These are phyloP conservation scores for Leucopsar rothschildi DNA, from an alignment of 2,113 vertebrate species.

Conservation along the genomic window DNA sequence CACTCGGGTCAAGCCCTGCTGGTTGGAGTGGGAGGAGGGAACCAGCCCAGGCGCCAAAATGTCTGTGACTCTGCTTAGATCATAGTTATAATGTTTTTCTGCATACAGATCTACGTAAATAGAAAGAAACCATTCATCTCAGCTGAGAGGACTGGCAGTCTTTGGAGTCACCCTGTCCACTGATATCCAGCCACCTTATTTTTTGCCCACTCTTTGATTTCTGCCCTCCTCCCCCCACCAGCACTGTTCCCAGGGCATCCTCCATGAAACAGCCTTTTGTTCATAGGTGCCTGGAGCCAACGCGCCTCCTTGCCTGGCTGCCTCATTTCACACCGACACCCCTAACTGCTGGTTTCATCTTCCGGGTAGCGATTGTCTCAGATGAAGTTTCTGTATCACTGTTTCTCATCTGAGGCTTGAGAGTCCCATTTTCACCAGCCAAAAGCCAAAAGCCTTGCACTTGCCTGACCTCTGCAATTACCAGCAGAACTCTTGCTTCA, in stretches of 20 bases:
- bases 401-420: slow-evolving; percentile 27
- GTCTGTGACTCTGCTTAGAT: slow-evolving; percentile 57
- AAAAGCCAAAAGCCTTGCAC: slow-evolving; percentile 38
- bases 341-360: slow-evolving; percentile 62
- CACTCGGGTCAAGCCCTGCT: not conserved
- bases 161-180: slow-evolving; percentile 47
- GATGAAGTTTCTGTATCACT: slow-evolving; percentile 50
- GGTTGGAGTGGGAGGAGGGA: slow-evolving; percentile 37
- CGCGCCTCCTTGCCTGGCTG: not conserved
- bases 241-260: slow-evolving; percentile 19
- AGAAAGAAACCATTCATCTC: slow-evolving; percentile 62
- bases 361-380: slow-evolving; percentile 35
- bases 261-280: slow-evolving; percentile 46
- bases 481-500: not conserved
- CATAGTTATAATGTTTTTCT: slow-evolving; percentile 46
- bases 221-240: slow-evolving; percentile 31
- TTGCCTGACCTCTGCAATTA: slow-evolving; percentile 36
- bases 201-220: slow-evolving; percentile 41
- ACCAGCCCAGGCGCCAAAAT: slow-evolving; percentile 35
- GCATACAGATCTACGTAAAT: slow-evolving; percentile 30
- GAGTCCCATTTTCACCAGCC: not conserved
- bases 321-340: not conserved
- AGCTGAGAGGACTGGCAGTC: not conserved
- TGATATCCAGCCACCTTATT: slow-evolving; percentile 50
- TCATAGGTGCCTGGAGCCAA: slow-evolving; percentile 15